These are phyloP conservation scores for Trachymyrmex septentrionalis DNA, from an alignment of 1,140 invertebrate genomes.

Conservation along the genomic window DNA sequence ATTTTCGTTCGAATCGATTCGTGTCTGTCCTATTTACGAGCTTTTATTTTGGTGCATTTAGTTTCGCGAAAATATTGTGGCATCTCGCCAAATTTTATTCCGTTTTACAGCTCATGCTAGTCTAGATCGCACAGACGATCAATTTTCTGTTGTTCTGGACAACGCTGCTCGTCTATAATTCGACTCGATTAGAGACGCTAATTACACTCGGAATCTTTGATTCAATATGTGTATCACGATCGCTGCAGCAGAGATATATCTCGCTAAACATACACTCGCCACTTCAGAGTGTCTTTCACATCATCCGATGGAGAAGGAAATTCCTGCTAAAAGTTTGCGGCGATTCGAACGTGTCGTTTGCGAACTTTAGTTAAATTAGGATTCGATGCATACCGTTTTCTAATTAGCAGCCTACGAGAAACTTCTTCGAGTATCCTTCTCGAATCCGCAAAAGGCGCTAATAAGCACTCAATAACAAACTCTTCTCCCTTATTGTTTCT, in stretches of 20 bases:
- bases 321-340: background rate
- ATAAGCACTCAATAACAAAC: background rate
- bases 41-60: conserved; percentile 23
- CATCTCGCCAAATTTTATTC: conserved; percentile 21
- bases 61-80: conserved; percentile 22
- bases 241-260: background rate
- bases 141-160: conserved; percentile 48
- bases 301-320: conserved; percentile 32
- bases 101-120: conserved; percentile 12
- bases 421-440: background rate
- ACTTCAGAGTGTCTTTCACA: background rate
- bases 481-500: background rate
- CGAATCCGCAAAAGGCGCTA: conserved; percentile 8
- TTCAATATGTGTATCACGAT: conserved; percentile 38
- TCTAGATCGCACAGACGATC: conserved; percentile 32
- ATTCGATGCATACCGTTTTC: conserved; percentile 45
- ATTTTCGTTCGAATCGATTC: conserved; percentile 10
- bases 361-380: conserved; percentile 66
- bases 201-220: conserved; percentile 48
- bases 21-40: conserved; percentile 25
- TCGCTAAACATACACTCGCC: conserved; percentile 9
- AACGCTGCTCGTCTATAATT: background rate
- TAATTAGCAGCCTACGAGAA: conserved; percentile 40
- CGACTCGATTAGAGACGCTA: conserved; percentile 21
- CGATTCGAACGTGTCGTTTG: conserved; percentile 22